Evolutionary conservation across 2,797 vertebrate species (phyloP), one percentile per base, ranked within the genome.

Genomic region (Onychomys torridus): DNA sequence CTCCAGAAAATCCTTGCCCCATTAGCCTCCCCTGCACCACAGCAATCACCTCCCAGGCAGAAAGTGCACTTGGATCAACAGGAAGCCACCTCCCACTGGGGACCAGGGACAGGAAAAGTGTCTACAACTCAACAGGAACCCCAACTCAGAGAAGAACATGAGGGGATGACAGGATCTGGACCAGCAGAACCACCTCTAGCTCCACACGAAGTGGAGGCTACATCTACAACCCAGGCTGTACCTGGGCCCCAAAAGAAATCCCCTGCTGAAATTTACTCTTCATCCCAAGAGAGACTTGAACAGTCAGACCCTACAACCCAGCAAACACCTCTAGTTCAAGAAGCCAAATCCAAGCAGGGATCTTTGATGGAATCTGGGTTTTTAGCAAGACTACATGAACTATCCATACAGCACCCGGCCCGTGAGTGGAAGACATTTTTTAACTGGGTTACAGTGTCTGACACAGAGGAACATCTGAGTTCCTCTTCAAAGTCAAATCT

Each of bases 371-470:
- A 96, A 59, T 46, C 61, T 67, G 40, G 34, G 61, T 93, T 95
- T 92, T 59, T 94, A 23, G 49, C 73, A 77, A 95, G 83, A 40
- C 59, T 79, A 23, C 84, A 94, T 0, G 81, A 91, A 25, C 46
- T 93, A 10, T 77, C 89, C 34, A 13, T 49, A 32, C 89, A 95
- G 69, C 59, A 1, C 55, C 63, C 71, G 0, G 25, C 52, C 25
- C 94, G 76, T 19, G 82, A 97, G 16, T 92, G 43, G 78, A 97
- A 89, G 93, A 52, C 78, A 65, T 77, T 81, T 87, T 71, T 92
- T 52, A 75, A 97, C 27, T 90, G 89, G 86, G 16, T 92, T 86
- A 91, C 89, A 23, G 95, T 96, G 82, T 87, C 76, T 32, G 93
- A 89, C 12, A 69, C 75, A 81, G 89, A 95, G 86, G 69, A 43